Conservation (phyloP, 2,888 invertebrate species). For the Smittia aterrima region DNA sequence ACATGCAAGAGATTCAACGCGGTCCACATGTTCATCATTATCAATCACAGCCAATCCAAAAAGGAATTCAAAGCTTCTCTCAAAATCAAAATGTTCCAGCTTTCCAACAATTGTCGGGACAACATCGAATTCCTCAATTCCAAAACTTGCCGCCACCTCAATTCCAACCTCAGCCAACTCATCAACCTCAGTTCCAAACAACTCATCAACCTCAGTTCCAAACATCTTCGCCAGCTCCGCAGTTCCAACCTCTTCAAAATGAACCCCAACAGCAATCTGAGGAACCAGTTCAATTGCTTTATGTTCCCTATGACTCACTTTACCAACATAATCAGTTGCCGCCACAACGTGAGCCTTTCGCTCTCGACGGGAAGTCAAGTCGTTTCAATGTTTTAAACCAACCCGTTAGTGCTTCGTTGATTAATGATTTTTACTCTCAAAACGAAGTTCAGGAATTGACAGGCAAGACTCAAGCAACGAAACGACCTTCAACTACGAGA, state of each 20-base stretch:
- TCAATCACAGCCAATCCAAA: constrained; percentile 40
- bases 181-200: constrained; percentile 20
- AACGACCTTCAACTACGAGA: constrained; percentile 48
- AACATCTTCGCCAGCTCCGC: constrained; percentile 27
- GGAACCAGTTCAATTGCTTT: constrained; percentile 66
- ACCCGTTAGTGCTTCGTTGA: constrained; percentile 49
- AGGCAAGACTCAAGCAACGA: constrained; percentile 42
- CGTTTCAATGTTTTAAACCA: constrained; percentile 49
- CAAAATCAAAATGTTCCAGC: constrained; percentile 43
- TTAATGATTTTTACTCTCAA: constrained; percentile 38
- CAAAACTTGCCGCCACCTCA: constrained; percentile 41
- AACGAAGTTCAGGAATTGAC: constrained; percentile 42
- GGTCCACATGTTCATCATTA: constrained; percentile 36
- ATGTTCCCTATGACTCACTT: constrained; percentile 76
- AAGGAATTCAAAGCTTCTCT: constrained; percentile 2
- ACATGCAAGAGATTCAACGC: constrained; percentile 42
- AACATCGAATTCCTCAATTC: constrained; percentile 45
- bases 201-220: constrained; percentile 27
- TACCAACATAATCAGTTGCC: constrained; percentile 50
- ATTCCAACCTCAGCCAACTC: constrained; percentile 30
- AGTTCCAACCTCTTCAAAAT: constrained; percentile 40
- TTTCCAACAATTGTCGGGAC: constrained; percentile 43
- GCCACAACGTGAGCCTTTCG: background rate
- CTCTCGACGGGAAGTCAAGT: constrained; percentile 45
- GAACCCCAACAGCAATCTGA: constrained; percentile 42